phyloP scores from a whole-genome alignment of 1,140 invertebrate genomes.

The Nasonia giraulti region DNA sequence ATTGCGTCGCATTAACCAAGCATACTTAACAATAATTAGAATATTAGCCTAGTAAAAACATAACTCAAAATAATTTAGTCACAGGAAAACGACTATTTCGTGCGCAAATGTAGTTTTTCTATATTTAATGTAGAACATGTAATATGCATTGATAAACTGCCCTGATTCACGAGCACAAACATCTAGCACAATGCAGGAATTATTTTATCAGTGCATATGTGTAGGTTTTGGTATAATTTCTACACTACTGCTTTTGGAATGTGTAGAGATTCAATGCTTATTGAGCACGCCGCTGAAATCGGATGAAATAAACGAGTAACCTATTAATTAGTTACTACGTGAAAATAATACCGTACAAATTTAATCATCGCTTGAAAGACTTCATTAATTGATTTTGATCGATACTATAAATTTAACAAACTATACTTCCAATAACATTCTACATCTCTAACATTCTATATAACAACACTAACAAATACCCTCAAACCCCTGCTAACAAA shows the following conservation, averaged over 20 bases:
- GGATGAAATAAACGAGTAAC: too few relatives aligned
- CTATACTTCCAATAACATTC: not conserved
- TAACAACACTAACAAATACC: not conserved
- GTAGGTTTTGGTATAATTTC: too few relatives aligned
- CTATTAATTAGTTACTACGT: too few relatives aligned
- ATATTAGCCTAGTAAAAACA: not conserved
- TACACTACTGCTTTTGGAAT: too few relatives aligned
- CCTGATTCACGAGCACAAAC: not conserved
- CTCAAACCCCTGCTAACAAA: not conserved
- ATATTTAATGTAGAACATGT: not conserved
- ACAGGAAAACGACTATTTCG: not conserved
- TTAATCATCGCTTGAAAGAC: not conserved
- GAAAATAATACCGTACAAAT: not conserved
- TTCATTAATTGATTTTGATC: not conserved
- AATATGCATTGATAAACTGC: not conserved
- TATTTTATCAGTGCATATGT: not conserved
- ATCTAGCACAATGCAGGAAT: too few relatives aligned
- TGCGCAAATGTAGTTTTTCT: not conserved
- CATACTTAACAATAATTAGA: not conserved
- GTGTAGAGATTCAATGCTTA: too few relatives aligned
- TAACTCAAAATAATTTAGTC: not conserved
- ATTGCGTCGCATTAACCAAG: conserved; percentile 40
- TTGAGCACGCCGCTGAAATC: too few relatives aligned
- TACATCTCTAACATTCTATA: not conserved
- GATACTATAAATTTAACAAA: not conserved